Percentiles rank a stretch among this genome's conserved stretches.
Evolutionary conservation across 2,888 invertebrate species (phyloP).

Genomic region (Conchocele bisecta): DNA sequence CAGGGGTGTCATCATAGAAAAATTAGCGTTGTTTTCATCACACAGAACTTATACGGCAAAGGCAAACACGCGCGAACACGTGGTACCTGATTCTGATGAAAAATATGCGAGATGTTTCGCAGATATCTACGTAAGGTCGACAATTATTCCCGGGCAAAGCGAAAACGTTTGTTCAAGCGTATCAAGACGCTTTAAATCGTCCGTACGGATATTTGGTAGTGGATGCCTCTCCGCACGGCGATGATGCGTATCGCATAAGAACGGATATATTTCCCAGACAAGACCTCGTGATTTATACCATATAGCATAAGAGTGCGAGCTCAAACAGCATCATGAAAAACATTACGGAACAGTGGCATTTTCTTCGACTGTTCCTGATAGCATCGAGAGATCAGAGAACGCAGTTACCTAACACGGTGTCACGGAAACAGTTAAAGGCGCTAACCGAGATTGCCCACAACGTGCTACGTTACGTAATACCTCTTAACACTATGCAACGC

Average conservation of each 20-base stretch:
- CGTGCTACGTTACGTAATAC: too few species aligned
- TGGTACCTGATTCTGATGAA: slow-evolving; percentile 6
- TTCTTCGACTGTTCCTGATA: slow-evolving; percentile 1
- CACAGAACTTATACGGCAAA: slow-evolving; percentile 3
- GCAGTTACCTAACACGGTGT: slow-evolving; percentile 1
- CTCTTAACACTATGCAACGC: too few species aligned
- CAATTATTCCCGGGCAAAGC: slow-evolving; percentile 2
- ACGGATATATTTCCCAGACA: slow-evolving; percentile 11
- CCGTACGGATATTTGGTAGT: slow-evolving; percentile 4
- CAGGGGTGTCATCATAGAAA: slow-evolving; percentile 21
- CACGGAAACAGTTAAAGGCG: too few species aligned
- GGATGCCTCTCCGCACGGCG: not conserved
- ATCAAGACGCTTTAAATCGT: not conserved
- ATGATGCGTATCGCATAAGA: slow-evolving; percentile 1
- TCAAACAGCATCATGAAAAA: slow-evolving; percentile 1
- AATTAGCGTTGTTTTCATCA: not conserved
- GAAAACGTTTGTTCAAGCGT: not conserved
- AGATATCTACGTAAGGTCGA: not conserved
- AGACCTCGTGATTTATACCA: not conserved
- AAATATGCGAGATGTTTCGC: slow-evolving; percentile 8
- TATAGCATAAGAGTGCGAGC: not conserved
- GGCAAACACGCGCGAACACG: slow-evolving; percentile 15
- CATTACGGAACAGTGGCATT: slow-evolving; percentile 3
- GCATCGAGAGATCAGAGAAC: slow-evolving; percentile 4
- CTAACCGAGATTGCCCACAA: too few species aligned